These are phyloP conservation scores for Heteromyza rotundicornis DNA, from an alignment of 2,888 invertebrate genomes.

Conservation along the genomic window DNA sequence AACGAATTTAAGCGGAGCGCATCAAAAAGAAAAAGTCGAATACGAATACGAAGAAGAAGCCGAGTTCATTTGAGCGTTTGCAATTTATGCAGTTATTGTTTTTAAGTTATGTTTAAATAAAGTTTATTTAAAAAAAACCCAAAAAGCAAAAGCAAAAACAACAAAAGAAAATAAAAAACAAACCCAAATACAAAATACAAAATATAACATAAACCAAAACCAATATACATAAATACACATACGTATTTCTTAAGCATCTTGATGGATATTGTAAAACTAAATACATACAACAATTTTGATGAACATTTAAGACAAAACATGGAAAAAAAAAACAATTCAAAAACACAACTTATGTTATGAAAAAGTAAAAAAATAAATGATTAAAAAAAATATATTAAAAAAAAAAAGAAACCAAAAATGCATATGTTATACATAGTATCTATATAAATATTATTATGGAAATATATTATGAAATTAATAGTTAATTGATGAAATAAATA, in stretches of 20 bases:
- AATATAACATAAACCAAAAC: slow-evolving; percentile 25
- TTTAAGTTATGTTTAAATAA: neutral
- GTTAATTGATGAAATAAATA: slow-evolving; percentile 54
- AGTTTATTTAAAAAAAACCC: slow-evolving; percentile 19
- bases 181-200: too few species aligned
- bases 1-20: slow-evolving; percentile 41
- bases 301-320: slow-evolving; percentile 2
- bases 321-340: slow-evolving; percentile 23
- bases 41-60: too few species aligned
- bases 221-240: slow-evolving; percentile 11
- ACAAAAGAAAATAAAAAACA: neutral
- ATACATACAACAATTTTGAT: slow-evolving; percentile 17
- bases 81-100: neutral
- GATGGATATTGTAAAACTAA: slow-evolving; percentile 37
- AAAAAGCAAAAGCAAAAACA: slow-evolving; percentile 22
- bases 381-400: slow-evolving; percentile 15
- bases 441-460: slow-evolving; percentile 41
- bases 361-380: slow-evolving; percentile 25
- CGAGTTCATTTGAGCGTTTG: neutral
- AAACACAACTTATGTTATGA: slow-evolving; percentile 26
- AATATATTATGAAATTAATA: slow-evolving; percentile 29
- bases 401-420: slow-evolving; percentile 22
- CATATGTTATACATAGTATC: slow-evolving; percentile 46
- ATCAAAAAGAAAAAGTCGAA: too few species aligned
- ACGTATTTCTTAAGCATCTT: slow-evolving; percentile 18